These are phyloP conservation scores for Mechanitis mazaeus DNA, from an alignment of 2,888 invertebrate species.

Conservation along the genomic window DNA sequence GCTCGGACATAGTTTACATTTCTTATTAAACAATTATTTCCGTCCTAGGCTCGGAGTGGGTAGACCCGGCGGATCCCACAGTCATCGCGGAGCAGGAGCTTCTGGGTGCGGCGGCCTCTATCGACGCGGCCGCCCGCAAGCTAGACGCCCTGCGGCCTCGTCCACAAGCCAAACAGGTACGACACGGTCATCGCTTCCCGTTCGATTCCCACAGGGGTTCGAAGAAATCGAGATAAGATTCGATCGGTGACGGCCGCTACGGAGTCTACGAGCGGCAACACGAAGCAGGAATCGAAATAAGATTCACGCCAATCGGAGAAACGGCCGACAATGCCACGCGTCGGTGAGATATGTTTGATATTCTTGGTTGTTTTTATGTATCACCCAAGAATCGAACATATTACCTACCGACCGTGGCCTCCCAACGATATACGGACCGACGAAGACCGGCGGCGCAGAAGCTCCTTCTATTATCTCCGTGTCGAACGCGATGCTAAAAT, in stretches of 20 bases:
- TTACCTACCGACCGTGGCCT: constrained; percentile 86
- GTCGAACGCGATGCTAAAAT: too few relatives aligned
- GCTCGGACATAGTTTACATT: not conserved
- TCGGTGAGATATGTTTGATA: constrained; percentile 99
- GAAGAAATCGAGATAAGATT: constrained; percentile 1
- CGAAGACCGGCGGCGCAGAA: too few relatives aligned
- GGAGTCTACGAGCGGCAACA: too few relatives aligned
- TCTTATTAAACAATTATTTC: not conserved
- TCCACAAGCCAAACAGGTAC: constrained; percentile 79
- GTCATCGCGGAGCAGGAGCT: constrained; percentile 98
- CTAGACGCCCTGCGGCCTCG: constrained; percentile 93
- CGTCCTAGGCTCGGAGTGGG: constrained; percentile 88
- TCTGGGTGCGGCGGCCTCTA: constrained; percentile 96
- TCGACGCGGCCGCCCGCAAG: constrained; percentile 98
- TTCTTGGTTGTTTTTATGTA: constrained; percentile 96
- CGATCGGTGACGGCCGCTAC: too few relatives aligned
- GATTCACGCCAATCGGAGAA: constrained; percentile 12
- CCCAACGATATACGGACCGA: not conserved
- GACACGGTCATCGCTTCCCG: not conserved
- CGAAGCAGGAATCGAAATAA: constrained; percentile 5
- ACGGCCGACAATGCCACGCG: constrained; percentile 38
- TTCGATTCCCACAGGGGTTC: not conserved
- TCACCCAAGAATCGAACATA: constrained; percentile 99
- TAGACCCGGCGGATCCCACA: constrained; percentile 97
- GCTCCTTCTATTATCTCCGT: too few relatives aligned